Conservation (phyloP, 2,888 invertebrate genomes). For the Trissolcus brochymenae region DNA sequence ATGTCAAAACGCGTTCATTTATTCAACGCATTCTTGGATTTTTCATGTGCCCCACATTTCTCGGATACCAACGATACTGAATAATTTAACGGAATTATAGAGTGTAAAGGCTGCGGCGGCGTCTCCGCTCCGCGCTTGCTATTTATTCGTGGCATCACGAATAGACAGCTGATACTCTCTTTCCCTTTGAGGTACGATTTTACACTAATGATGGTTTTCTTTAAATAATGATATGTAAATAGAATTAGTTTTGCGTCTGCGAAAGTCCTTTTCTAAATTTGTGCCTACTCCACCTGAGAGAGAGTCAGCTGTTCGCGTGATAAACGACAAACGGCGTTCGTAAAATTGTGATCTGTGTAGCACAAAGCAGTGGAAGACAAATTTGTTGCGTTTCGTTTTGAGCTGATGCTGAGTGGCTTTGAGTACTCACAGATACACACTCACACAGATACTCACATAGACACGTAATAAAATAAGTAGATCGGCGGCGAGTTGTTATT, state of each 20-base stretch:
- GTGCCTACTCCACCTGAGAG: not conserved
- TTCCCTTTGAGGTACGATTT: not conserved
- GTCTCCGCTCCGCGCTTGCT: not conserved
- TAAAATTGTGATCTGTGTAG: not conserved
- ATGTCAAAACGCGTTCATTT: not conserved
- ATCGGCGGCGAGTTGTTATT: too few relatives aligned
- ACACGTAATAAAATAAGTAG: too few relatives aligned
- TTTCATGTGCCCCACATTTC: not conserved
- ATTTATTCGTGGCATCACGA: not conserved
- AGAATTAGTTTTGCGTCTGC: not conserved
- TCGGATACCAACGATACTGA: not conserved
- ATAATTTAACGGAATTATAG: too few relatives aligned
- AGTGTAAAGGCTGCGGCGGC: not conserved
- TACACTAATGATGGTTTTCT: slow-evolving; percentile 1
- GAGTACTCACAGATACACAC: too few relatives aligned
- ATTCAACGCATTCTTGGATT: not conserved
- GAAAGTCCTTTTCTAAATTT: not conserved
- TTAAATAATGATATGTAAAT: slow-evolving; percentile 6
- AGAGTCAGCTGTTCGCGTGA: not conserved
- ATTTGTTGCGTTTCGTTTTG: not conserved
- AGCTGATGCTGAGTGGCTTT: too few relatives aligned
- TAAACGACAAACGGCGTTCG: not conserved
- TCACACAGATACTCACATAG: too few relatives aligned
- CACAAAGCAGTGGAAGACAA: slow-evolving; percentile 12
- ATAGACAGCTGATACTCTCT: not conserved